These are phyloP conservation scores for Drosophila nannoptera DNA, from an alignment of 1,140 invertebrate species.

Conservation along the genomic window DNA sequence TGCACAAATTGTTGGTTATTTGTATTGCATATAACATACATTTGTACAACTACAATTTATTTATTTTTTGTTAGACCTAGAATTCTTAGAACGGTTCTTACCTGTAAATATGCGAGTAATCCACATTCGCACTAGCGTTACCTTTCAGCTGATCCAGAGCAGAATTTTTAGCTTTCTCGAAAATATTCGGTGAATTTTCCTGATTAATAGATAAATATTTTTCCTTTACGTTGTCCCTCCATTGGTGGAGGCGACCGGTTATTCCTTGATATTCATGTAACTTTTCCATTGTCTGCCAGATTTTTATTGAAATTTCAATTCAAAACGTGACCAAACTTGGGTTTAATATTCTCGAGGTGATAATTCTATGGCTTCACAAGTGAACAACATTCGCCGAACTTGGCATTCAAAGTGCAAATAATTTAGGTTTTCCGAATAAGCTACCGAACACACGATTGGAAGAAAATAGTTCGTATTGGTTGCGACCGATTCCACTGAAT, in stretches of 20 bases:
- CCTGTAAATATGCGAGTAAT: slow-evolving; percentile 89
- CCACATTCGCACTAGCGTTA: slow-evolving; percentile 80
- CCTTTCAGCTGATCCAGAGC: slow-evolving; percentile 64
- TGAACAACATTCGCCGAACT: slow-evolving; percentile 21
- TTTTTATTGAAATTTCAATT: not conserved
- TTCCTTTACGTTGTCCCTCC: slow-evolving; percentile 83
- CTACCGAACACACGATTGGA: slow-evolving; percentile 6
- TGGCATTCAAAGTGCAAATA: slow-evolving; percentile 36
- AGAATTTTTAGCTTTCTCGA: slow-evolving; percentile 67
- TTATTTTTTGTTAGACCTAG: not conserved
- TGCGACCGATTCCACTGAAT: slow-evolving; percentile 32
- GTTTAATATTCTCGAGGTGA: slow-evolving; percentile 10
- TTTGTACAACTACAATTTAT: too few relatives aligned
- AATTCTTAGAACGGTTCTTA: slow-evolving; percentile 71
- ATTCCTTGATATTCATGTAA: slow-evolving; percentile 88
- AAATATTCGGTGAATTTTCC: slow-evolving; percentile 80
- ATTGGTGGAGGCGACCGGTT: slow-evolving; percentile 84
- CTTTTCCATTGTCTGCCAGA: slow-evolving; percentile 83
- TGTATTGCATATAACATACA: not conserved
- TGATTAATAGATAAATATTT: slow-evolving; percentile 83
- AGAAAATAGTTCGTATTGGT: slow-evolving; percentile 26
- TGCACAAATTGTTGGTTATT: too few relatives aligned
- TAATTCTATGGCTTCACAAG: slow-evolving; percentile 39
- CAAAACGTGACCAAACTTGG: slow-evolving; percentile 1
- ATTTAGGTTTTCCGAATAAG: slow-evolving; percentile 16